phyloP scores from a whole-genome alignment of 2,888 invertebrate genomes.

The Mythimna albipuncta region DNA sequence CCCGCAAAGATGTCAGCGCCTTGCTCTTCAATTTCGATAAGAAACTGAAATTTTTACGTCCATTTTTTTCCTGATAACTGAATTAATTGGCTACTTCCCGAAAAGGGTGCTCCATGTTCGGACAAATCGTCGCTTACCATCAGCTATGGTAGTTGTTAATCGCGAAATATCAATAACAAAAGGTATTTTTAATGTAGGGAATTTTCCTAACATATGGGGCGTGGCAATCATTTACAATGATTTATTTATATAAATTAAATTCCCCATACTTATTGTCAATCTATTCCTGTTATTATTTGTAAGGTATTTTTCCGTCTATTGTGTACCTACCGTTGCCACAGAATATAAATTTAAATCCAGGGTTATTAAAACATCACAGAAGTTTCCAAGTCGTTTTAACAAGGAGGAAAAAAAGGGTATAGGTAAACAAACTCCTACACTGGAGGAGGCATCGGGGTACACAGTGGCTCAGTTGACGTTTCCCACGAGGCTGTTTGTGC shows the following conservation, averaged over 20 bases:
- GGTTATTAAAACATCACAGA: neutral
- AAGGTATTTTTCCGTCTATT: slow-evolving; percentile 34
- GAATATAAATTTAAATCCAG: neutral
- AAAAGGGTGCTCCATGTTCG: too few species aligned
- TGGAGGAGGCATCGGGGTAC: slow-evolving; percentile 59
- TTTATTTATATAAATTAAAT: slow-evolving; percentile 1
- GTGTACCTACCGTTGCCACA: neutral
- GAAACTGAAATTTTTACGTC: neutral
- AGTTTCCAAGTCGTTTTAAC: slow-evolving; percentile 21
- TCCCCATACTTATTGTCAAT: slow-evolving; percentile 13
- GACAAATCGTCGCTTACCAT: neutral
- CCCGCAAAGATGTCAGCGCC: too few species aligned
- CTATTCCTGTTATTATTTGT: slow-evolving; percentile 7
- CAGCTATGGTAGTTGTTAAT: neutral
- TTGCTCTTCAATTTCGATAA: neutral
- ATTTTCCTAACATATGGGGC: slow-evolving; percentile 1
- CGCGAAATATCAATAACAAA: too few species aligned
- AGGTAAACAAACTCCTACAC: slow-evolving; percentile 56
- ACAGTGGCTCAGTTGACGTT: slow-evolving; percentile 76
- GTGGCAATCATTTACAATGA: slow-evolving; percentile 17
- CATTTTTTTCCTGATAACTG: neutral
- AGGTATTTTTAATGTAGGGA: neutral
- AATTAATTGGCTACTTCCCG: too few species aligned
- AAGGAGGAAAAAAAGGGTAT: slow-evolving; percentile 30
- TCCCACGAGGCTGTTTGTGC: slow-evolving; percentile 80